Percentiles rank a stretch among this genome's conserved stretches.
Conservation (phyloP, 2,888 invertebrate species). For the Crossocerus cetratus region DNA sequence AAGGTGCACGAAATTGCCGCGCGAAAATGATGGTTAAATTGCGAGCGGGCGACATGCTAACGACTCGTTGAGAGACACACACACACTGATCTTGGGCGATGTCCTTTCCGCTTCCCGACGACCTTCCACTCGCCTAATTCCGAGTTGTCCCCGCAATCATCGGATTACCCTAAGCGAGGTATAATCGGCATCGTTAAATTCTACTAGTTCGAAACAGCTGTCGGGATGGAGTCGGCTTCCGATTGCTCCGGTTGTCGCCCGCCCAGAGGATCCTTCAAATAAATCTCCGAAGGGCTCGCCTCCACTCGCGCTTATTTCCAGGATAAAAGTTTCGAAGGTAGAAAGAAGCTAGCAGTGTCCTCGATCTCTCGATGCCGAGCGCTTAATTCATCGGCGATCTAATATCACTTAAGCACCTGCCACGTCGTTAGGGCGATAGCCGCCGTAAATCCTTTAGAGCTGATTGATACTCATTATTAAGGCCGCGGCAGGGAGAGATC, state of each 20-base stretch:
- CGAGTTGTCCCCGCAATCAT: constrained; percentile 43
- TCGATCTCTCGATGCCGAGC: not conserved
- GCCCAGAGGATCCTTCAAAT: too few species aligned
- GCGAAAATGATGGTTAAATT: constrained; percentile 53
- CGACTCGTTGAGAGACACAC: constrained; percentile 34
- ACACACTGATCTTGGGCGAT: constrained; percentile 9
- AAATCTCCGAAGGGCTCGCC: too few species aligned
- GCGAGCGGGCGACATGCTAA: constrained; percentile 47
- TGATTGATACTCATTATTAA: constrained; percentile 19
- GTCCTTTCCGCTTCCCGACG: constrained; percentile 17
- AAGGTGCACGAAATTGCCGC: constrained; percentile 45
- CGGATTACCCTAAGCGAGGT: constrained; percentile 61
- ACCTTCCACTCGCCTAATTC: constrained; percentile 40
- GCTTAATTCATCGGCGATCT: not conserved
- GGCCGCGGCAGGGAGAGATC: not conserved
- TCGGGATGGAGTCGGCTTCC: too few species aligned
- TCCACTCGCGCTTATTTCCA: too few species aligned
- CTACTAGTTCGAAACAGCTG: constrained; percentile 16
- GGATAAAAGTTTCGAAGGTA: too few species aligned
- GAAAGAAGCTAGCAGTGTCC: too few species aligned
- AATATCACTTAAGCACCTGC: constrained; percentile 1
- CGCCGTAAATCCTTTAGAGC: constrained; percentile 7
- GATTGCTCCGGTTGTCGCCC: too few species aligned
- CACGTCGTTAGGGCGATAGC: constrained; percentile 14
- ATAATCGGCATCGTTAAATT: constrained; percentile 64